Conservation (phyloP, 2,888 invertebrate genomes). For the Mythimna ferrago region DNA sequence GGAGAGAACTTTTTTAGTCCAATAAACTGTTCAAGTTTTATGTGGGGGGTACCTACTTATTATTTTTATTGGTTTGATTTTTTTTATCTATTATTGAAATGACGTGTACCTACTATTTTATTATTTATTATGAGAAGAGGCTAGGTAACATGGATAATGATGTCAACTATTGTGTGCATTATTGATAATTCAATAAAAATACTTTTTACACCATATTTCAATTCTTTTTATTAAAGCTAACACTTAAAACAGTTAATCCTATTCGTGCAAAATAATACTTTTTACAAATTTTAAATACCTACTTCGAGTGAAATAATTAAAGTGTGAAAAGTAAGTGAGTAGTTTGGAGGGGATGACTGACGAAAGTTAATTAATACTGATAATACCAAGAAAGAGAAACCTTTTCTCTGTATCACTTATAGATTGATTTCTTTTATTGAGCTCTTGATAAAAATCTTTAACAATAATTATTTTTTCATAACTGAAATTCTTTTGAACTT, state of each 20-base stretch:
- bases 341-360: conserved; percentile 73
- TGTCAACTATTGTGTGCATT: conserved; percentile 11
- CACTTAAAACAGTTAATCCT: conserved; percentile 82
- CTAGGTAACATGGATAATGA: neutral
- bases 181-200: conserved; percentile 59
- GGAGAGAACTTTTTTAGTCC: neutral
- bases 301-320: conserved; percentile 64
- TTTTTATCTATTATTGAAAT: conserved; percentile 1
- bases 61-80: conserved; percentile 6
- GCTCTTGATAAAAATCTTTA: neutral
- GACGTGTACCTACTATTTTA: conserved; percentile 6
- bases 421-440: conserved; percentile 11
- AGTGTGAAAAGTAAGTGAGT: conserved; percentile 60
- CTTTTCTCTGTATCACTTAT: conserved; percentile 15
- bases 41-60: neutral
- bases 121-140: conserved; percentile 2
- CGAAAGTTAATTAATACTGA: conserved; percentile 49
- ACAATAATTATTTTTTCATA: conserved; percentile 1
- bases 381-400: conserved; percentile 47
- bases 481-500: conserved; percentile 1
- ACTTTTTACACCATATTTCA: conserved; percentile 50
- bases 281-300: conserved; percentile 79
- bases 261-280: conserved; percentile 84
- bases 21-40: conserved; percentile 21
- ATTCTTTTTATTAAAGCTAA: conserved; percentile 81